Base-by-base conservation (phyloP, 2,797 vertebrate genomes). In the Varecia variegata region DNA sequence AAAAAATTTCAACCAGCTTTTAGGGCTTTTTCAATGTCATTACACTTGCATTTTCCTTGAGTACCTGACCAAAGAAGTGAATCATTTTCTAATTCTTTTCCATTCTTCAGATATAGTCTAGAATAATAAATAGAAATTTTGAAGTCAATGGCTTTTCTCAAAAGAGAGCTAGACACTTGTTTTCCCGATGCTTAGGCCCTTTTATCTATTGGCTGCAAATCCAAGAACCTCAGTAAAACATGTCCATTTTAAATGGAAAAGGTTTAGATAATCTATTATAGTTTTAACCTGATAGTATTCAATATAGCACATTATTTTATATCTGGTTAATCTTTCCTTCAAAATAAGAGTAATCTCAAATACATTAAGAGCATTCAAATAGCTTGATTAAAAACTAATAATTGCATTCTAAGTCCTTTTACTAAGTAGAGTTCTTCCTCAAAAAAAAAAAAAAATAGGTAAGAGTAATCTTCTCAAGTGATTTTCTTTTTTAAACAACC, bases 311-410 rank as follows among this genome's bases (percentile, higher is more conserved):
- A 8, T 73, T 88, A 74, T 88, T 93, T 88, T 93, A 80, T 7
- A 27, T 43, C 35, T 40, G 18, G 30, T 67, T 67, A 82, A 62
- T 68, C 4, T 88, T 94, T 54, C 7, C 52, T 88, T 95, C 13
- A 65, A 81, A 79, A 70, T 45, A 86, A 58, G 23, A 84, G 14
- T 40, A 60, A 93, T 38, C 76, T 85, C 23, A 97, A 96, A 76
- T 92, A 80, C 32, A n/a, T 3, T 68, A 95, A 97, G 52, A 94
- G 80, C 30, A 89, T 21, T 93, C 82, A 21, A 0, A 74, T 38
- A 90, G 43, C 74, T 97, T 92, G 45, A 67, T n/a, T 77, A 21
- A 52, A 70, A 58, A 89, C 56, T 86, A 74, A 38, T 23, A 90
- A 68, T 4, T 95, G 35, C 15, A 76, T 83, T 86, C 68, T 56